Evolutionary conservation across 1,140 invertebrate species (phyloP), one percentile per base, ranked within the genome.

Genomic region (Nebria ingens): DNA sequence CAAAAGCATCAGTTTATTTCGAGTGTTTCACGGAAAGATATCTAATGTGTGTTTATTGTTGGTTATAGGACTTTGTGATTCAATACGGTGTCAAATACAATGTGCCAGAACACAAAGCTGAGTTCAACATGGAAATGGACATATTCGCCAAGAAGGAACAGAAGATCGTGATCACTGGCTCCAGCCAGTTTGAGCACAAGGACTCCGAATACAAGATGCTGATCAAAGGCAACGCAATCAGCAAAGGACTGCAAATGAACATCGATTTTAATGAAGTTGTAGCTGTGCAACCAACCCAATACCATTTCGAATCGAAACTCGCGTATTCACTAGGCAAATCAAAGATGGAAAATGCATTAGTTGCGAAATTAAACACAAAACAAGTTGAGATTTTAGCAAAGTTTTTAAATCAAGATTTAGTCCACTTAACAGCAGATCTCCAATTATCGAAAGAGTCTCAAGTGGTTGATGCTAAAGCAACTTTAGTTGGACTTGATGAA

Each of bases 71-170:
- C 21, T 67, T 84, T 38, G 50, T 62, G 11, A 59, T 83, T 1
- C 73, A 69, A 29, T 76, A 76, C 19, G 72, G 67, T 34, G 22
- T 75, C 1, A 71, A 74, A 53, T 67, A 65, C 2, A 72, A 74
- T 25, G 62, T 70, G 1, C 65, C 75, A 13, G 55, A 65, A 2
- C 65, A 68, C 12, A 54, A 72, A 6, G 42, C 76, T 1, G 73
- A 77, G 49, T 68, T 68, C 0, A 74, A 76, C 34, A 0, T 83
- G 1, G 69, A 78, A 20, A 68, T 85, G 13, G 83, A 86, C 61
- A 62, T 85, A 4, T 84, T 85, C 62, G 71, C 74, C 1, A 76
- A 78, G 54, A 73, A 78, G n/a, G 68, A 78, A 4, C 79, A 85
- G 51, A 83, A 79, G 62, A 72, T 86, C n/a, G 66, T 71, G 22